Percentiles rank a stretch among this genome's conserved stretches.
Evolutionary conservation across 2,888 invertebrate species (phyloP).

Genomic region (Lasioglossum leucozonium): DNA sequence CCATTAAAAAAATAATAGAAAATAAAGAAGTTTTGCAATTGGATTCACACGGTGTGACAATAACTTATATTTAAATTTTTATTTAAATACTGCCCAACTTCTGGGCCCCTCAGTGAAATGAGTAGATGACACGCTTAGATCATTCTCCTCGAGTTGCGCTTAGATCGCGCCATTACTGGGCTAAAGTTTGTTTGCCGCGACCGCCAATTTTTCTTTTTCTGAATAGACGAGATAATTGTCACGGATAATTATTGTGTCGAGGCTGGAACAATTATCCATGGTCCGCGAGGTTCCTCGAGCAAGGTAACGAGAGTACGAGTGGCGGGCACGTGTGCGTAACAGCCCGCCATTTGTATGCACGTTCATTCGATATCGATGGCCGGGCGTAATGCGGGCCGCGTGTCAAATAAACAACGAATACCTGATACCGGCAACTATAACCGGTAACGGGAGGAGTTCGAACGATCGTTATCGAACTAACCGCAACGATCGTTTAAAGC

Average conservation of each 20-base stretch:
- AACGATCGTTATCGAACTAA: slow-evolving; percentile 54
- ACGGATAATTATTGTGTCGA: not conserved
- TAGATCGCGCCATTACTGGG: too few relatives aligned
- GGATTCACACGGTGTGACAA: too few relatives aligned
- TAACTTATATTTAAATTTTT: too few relatives aligned
- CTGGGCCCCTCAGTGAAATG: too few relatives aligned
- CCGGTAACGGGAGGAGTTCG: slow-evolving; percentile 55
- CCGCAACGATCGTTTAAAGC: slow-evolving; percentile 50
- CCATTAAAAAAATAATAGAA: too few relatives aligned
- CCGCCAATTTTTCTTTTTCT: not conserved
- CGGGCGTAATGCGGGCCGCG: slow-evolving; percentile 38
- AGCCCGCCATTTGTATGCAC: slow-evolving; percentile 26
- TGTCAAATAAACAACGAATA: slow-evolving; percentile 55
- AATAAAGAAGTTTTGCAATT: too few relatives aligned
- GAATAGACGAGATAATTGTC: not conserved
- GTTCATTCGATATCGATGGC: slow-evolving; percentile 51
- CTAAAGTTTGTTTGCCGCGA: not conserved
- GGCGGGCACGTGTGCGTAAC: slow-evolving; percentile 27
- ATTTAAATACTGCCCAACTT: too few relatives aligned
- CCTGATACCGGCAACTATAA: slow-evolving; percentile 51
- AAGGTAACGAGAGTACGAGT: slow-evolving; percentile 27
- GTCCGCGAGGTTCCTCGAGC: not conserved
- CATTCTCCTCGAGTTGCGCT: too few relatives aligned
- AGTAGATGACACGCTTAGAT: too few relatives aligned
- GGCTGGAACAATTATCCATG: not conserved